Base-by-base conservation (phyloP, 2,888 invertebrate genomes). In the Poecilobothrus nobilitatus region DNA sequence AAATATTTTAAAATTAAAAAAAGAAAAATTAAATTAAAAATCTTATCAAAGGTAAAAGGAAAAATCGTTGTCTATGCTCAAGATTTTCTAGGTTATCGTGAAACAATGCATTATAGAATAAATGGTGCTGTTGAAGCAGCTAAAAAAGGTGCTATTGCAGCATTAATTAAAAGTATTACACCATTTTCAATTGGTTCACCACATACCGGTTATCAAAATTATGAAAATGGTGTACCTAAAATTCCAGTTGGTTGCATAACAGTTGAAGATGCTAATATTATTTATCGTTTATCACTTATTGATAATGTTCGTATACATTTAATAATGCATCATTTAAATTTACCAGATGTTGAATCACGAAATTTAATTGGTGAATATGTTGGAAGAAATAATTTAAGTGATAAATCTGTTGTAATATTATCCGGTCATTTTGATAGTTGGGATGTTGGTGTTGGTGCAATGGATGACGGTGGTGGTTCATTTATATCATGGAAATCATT, bases 351-450 rank as follows among this genome's bases (percentile, higher is more conserved):
- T 20, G 82, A 78, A 12, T 92, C 93, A 0, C 84, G 91, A 71
- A 94, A 94, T 78, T 87, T 89, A 0, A 80, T 92, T 10, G 86
- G 87, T 1, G 92, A 94, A 80, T 82, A 90, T 12, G 81, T 78
- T 74, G 91, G 91, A 1, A 78, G 76, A 0, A 66, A 15, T 12
- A 68, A 12, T 5, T 53, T 20, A 12, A 12, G 8, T 1, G 18
- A 63, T 21, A 73, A 71, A 63, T 74, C 75, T 71, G 82, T 89
- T 0, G 92, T 93, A 0, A 83, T 94, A 22, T 86, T 93, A 22
- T 91, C 92, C 3, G 94, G 93, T 15, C 94, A 94, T 78, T 84
- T 94, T 34, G 94, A 94, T 76, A 91, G 91, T 76, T 94, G 93
- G 93, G 92, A 94, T 79, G 91, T 93, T 15, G 93, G 93, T 1